Evolutionary conservation across 92 coral and sea anemone species (phyloP), one percentile per base, ranked within the genome.

Genomic region (Epizoanthus fatuus): DNA sequence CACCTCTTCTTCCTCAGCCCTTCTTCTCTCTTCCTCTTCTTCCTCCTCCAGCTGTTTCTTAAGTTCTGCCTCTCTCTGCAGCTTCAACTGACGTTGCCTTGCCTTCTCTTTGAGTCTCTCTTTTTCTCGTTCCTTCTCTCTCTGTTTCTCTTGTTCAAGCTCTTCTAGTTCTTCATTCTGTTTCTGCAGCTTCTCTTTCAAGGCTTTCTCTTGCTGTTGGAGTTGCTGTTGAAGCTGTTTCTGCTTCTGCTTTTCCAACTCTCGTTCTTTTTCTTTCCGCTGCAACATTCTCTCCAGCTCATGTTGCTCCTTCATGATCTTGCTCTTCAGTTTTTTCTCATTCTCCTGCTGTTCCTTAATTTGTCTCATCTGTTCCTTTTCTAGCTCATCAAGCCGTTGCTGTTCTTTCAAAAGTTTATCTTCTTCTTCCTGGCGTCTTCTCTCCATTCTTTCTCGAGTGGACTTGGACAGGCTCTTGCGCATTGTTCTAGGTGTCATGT

Each of bases 391-490:
- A 22, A 87, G 29, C 82, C 89, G 90, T 71, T 89, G 94, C 49
- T 94, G 95, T 74, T 97, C 98, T 72, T 87, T 88, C 53, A 92
- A 66, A 25, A 87, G 84, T 63, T 92, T 90, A 60, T 91, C 94
- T 62, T 97, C 99, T 66, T 97, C 99, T 84, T 92, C 87, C 52
- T 88, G 89, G 42, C 97, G 73, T 83, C 86, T 95, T 54, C 98
- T 83, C 79, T 97, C 97, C 99, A 97, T 91, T 47, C 98, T 93
- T 74, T 97, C 99, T 19, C 99, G 91, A 20, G 99, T 97, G 11
- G 99, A 97, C 86, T 97, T 97, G 16, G 99, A 97, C 86, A 97
- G 89, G 54, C 98, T 97, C 74, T 97, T 95, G 62, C 99, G 86
- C 94, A 90, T 90, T 44, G 98, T 90, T 74, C 89, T 90, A 38